Evolutionary conservation across 2,888 invertebrate genomes (phyloP).

Genomic region (Agelastica alni): DNA sequence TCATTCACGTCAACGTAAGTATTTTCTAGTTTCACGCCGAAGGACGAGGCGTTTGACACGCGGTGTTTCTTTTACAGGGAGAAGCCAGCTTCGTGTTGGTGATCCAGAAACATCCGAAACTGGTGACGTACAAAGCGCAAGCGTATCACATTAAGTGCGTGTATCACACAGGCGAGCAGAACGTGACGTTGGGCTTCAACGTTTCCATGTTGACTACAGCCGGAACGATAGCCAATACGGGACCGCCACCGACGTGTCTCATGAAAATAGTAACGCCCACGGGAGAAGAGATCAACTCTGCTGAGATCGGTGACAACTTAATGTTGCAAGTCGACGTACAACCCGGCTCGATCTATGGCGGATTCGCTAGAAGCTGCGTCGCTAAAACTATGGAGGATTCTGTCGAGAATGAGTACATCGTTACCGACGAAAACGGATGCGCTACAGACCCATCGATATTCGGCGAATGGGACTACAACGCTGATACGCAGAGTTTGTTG

Average conservation of each 20-base stretch:
- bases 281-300: conserved; percentile 87
- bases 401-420: conserved; percentile 87
- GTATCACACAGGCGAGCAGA: conserved; percentile 92
- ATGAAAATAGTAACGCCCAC: conserved; percentile 89
- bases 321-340: conserved; percentile 64
- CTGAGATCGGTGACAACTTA: conserved; percentile 89
- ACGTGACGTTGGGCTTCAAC: conserved; percentile 90
- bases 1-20: conserved; percentile 86
- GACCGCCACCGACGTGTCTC: conserved; percentile 88
- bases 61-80: conserved; percentile 62
- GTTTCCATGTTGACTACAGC: conserved; percentile 95
- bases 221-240: conserved; percentile 93
- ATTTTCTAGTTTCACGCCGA: neutral
- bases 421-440: conserved; percentile 92
- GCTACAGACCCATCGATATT: conserved; percentile 91
- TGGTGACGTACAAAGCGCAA: conserved; percentile 92
- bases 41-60: neutral
- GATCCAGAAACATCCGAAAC: conserved; percentile 94
- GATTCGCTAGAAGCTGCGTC: conserved; percentile 90
- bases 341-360: conserved; percentile 79
- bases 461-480: conserved; percentile 90
- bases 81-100: conserved; percentile 92
- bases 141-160: conserved; percentile 96
- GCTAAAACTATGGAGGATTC: conserved; percentile 90
- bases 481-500: conserved; percentile 80